Percentiles rank a stretch among this genome's conserved stretches.
Evolutionary conservation across 2,888 invertebrate genomes (phyloP).

Genomic region (Biston betularia): DNA sequence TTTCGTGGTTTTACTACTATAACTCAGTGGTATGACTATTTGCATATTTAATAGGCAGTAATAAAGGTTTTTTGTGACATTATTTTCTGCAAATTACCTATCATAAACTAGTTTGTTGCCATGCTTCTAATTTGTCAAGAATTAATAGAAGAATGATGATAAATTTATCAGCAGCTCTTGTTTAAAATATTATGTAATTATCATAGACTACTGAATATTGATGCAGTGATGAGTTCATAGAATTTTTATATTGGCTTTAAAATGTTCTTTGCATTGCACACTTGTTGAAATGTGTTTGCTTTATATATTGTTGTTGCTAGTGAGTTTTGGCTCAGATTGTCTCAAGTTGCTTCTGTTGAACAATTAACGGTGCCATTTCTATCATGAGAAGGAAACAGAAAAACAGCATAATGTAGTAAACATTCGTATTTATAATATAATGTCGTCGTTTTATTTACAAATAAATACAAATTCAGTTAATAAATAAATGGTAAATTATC

Average conservation of each 20-base stretch:
- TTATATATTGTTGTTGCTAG: slow-evolving; percentile 17
- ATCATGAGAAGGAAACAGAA: slow-evolving; percentile 59
- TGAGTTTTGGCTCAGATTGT: slow-evolving; percentile 24
- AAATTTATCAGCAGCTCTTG: too few species aligned
- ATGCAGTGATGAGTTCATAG: too few species aligned
- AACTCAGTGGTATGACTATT: too few species aligned
- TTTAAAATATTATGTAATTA: too few species aligned
- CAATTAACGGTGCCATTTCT: not conserved
- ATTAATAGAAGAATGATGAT: too few species aligned
- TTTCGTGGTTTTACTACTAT: too few species aligned
- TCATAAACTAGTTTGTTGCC: too few species aligned
- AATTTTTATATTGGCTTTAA: not conserved
- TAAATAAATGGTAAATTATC: slow-evolving; percentile 87
- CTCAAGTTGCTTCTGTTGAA: slow-evolving; percentile 11
- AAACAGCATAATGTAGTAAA: slow-evolving; percentile 84
- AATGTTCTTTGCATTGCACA: slow-evolving; percentile 12
- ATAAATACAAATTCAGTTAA: slow-evolving; percentile 87
- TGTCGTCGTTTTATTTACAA: slow-evolving; percentile 86
- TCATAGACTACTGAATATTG: too few species aligned
- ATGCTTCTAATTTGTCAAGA: too few species aligned
- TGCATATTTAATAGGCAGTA: too few species aligned
- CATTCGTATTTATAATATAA: slow-evolving; percentile 86
- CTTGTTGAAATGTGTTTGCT: slow-evolving; percentile 10
- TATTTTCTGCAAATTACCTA: too few species aligned
- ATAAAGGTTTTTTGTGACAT: too few species aligned